Base-by-base conservation (phyloP, 2,797 vertebrate genomes). In the Sebastes vulpes region DNA sequence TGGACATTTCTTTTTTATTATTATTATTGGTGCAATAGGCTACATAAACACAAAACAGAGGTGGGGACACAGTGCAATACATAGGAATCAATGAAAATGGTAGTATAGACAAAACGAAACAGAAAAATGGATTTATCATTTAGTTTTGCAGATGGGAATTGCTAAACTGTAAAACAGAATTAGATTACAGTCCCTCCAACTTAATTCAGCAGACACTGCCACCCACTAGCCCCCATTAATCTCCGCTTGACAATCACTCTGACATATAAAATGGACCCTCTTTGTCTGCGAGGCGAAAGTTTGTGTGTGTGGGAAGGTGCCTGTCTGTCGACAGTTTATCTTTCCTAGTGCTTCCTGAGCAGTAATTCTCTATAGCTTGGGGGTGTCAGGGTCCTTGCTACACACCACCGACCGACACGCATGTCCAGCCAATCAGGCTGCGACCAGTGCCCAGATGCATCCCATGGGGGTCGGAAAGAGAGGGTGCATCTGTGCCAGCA, bases 221-320 rank as follows among this genome's bases (percentile, higher is more conserved):
- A 73, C 82, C 85, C 84, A 89, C 83, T 26, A 35, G 32, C 52
- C 56, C 32, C 74, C 67, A 56, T 90, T 93, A 81, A 92, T 93
- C 88, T 89, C 64, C 14, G 28, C 73, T 77, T 76, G 76, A 92
- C 90, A 92, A 82, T 89, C 74, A 83, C 63, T 75, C 29, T 88
- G 92, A 95, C 94, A 88, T 42, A 85, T 89, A 84, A 91, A 93
- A 90, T 78, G 79, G 83, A 82, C 78, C 71, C 73, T 83, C 73
- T 89, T 87, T 88, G 87, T 90, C 88, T 80, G 77, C 69, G 56
- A 20, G 79, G 87, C 63, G 42, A 81, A 86, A 72, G 88, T 90
- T 84, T 88, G 77, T 85, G 79, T 92, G 87, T 82, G 93, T 90
- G 86, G 90, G 88, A 83, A 77, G 90, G 59, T 77, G 68, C 56